phyloP scores from a whole-genome alignment of 92 coral and sea anemone genomes.

The Paramuricea clavata region DNA sequence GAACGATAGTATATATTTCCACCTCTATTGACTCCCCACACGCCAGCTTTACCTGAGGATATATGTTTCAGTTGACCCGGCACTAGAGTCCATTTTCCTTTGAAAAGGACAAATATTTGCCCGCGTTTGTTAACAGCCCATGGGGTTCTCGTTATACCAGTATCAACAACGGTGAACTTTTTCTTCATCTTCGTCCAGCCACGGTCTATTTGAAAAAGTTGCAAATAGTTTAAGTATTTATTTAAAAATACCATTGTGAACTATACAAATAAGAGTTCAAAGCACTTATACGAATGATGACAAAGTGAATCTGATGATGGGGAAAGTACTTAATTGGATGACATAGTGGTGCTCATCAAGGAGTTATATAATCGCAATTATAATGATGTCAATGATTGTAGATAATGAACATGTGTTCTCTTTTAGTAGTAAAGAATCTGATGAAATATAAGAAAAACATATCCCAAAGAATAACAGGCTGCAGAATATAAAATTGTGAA shows the following conservation, averaged over 20 bases:
- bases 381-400: too few species aligned
- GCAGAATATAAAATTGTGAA: too few species aligned
- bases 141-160: background rate
- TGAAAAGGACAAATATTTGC: background rate
- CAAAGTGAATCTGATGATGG: too few species aligned
- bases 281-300: too few species aligned
- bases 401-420: too few species aligned
- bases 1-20: conserved; percentile 43
- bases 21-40: background rate
- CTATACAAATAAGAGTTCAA: too few species aligned
- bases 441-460: too few species aligned
- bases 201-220: background rate
- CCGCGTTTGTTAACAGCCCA: conserved; percentile 18
- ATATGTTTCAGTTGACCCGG: background rate
- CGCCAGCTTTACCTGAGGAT: conserved; percentile 10
- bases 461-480: too few species aligned
- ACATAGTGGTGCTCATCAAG: too few species aligned
- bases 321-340: too few species aligned
- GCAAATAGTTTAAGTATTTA: background rate
- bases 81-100: background rate
- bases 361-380: too few species aligned
- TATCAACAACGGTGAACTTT: background rate
- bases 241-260: background rate
- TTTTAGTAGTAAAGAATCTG: too few species aligned
- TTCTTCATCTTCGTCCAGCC: conserved; percentile 6